phyloP scores from a whole-genome alignment of 2,113 vertebrate genomes.

The Plectropomus leopardus region DNA sequence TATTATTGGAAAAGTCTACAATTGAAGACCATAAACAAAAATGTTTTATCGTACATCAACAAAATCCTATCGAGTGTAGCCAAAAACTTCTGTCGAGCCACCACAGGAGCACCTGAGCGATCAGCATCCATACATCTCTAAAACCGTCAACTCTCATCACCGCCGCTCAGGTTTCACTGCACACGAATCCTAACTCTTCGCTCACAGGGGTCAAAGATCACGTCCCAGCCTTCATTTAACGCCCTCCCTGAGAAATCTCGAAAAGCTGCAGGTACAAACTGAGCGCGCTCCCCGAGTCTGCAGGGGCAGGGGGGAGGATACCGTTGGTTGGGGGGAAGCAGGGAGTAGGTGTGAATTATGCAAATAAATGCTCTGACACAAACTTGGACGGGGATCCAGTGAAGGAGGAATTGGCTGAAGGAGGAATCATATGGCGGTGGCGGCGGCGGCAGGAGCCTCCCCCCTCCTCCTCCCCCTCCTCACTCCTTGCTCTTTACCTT shows the following conservation, averaged over 20 bases:
- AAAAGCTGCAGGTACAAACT: constrained; percentile 30
- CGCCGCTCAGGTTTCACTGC: too few species aligned
- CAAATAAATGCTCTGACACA: constrained; percentile 75
- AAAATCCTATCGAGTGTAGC: too few species aligned
- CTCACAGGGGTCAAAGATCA: too few species aligned
- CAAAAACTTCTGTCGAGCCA: too few species aligned
- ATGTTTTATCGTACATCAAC: too few species aligned
- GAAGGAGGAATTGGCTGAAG: constrained; percentile 66
- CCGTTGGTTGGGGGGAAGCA: constrained; percentile 41
- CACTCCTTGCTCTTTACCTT: constrained; percentile 69
- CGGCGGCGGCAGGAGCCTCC: constrained; percentile 4
- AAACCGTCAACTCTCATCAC: too few species aligned
- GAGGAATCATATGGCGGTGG: constrained; percentile 30
- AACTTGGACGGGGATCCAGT: constrained; percentile 72
- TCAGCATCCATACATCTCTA: too few species aligned
- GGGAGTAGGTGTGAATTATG: constrained; percentile 85
- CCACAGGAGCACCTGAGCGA: too few species aligned
- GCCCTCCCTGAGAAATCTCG: neutral
- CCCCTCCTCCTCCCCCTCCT: neutral
- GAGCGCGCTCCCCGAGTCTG: constrained; percentile 26
- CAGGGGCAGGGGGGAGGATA: constrained; percentile 21
- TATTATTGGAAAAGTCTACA: too few species aligned
- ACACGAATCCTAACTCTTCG: too few species aligned
- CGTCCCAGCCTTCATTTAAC: too few species aligned
- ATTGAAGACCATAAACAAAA: too few species aligned